phyloP scores from a whole-genome alignment of 2,113 vertebrate species.

The Bos indicus region DNA sequence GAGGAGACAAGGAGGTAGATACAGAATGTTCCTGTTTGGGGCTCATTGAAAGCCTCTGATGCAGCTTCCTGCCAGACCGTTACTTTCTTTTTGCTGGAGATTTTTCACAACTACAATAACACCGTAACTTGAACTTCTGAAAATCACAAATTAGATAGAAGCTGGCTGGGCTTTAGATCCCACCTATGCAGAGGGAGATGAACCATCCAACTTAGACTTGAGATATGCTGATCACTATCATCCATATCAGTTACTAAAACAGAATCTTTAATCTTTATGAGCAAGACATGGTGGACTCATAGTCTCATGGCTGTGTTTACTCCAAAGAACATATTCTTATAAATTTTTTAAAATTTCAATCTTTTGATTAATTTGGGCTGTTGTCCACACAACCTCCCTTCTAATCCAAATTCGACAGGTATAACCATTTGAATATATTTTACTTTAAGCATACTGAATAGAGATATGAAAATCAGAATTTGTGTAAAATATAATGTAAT shows the following conservation, averaged over 20 bases:
- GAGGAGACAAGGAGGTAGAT: neutral
- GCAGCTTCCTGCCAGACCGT: neutral
- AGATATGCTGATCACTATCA: neutral
- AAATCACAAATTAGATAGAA: neutral
- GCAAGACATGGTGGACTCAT: neutral
- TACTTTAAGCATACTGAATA: neutral
- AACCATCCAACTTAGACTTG: neutral
- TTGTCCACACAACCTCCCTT: neutral
- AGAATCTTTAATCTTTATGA: neutral
- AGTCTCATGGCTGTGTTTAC: neutral
- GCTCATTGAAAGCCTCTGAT: neutral
- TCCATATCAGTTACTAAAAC: neutral
- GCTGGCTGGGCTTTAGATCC: neutral
- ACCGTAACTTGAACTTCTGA: neutral
- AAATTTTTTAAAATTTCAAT: neutral
- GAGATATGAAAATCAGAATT: neutral
- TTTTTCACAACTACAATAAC: neutral
- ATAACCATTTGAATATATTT: slow-evolving; percentile 8
- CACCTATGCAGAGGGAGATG: neutral
- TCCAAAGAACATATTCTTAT: neutral
- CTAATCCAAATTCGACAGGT: neutral
- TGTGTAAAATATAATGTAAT: neutral
- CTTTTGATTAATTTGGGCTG: slow-evolving; percentile 5
- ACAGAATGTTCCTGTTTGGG: neutral
- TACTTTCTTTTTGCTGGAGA: neutral